phyloP scores from a whole-genome alignment of 2,797 vertebrate species.

The Pseudochirops corinnae region DNA sequence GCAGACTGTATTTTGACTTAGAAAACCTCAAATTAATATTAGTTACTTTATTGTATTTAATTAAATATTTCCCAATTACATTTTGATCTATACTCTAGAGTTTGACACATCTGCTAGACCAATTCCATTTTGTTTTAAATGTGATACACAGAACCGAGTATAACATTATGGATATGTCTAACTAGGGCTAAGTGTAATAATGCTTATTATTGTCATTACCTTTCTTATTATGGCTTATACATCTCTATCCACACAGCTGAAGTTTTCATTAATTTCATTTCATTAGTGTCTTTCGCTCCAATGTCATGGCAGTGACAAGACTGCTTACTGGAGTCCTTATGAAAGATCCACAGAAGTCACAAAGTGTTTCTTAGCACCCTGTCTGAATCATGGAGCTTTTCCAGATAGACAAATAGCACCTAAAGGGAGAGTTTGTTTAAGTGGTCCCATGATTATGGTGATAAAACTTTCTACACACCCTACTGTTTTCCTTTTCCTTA shows the following conservation, averaged over 20 bases:
- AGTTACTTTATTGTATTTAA: too few relatives aligned
- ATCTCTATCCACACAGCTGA: background rate
- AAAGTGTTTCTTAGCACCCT: background rate
- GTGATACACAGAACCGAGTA: background rate
- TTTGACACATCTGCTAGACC: background rate
- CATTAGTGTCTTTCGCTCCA: background rate
- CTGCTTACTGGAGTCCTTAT: background rate
- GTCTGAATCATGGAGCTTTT: background rate
- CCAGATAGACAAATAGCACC: background rate
- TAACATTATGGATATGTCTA: background rate
- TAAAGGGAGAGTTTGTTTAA: background rate
- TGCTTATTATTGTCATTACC: background rate
- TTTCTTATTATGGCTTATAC: background rate
- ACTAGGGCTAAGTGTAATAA: background rate
- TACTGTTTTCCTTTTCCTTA: background rate
- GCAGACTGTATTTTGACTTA: background rate
- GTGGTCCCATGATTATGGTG: background rate
- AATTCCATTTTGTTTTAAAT: background rate
- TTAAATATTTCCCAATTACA: too few relatives aligned
- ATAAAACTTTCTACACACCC: background rate
- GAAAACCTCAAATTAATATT: background rate
- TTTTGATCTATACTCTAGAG: background rate
- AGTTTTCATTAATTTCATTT: background rate
- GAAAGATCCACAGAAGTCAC: background rate
- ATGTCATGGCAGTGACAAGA: background rate